Percentiles rank a stretch among this genome's conserved stretches.
phyloP scores from a whole-genome alignment of 2,888 invertebrate genomes.

The Microplitis deprimator region DNA sequence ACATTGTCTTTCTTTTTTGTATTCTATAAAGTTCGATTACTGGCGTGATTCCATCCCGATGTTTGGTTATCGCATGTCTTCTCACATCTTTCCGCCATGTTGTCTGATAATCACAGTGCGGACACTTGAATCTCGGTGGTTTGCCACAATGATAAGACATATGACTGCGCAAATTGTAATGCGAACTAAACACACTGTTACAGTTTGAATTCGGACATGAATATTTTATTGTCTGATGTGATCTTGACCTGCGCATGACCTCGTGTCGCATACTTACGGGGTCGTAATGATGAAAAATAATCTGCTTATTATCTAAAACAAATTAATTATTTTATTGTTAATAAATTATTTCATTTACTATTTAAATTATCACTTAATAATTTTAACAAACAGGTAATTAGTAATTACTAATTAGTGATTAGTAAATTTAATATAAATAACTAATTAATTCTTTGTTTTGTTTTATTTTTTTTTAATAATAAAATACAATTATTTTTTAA shows the following conservation, averaged over 20 bases:
- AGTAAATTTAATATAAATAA: no score
- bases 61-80: constrained; percentile 63
- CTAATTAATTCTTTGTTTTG: no score
- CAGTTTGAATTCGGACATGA: constrained; percentile 49
- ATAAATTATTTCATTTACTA: no score
- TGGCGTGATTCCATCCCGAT: constrained; percentile 59
- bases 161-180: constrained; percentile 65
- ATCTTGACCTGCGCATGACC: constrained; percentile 18
- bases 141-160: constrained; percentile 67
- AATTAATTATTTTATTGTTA: no score
- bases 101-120: constrained; percentile 65
- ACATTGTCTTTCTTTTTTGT: background rate
- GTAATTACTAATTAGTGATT: no score
- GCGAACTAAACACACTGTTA: constrained; percentile 63
- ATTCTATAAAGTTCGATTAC: constrained; percentile 59
- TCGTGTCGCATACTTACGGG: background rate
- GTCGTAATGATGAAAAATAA: no score
- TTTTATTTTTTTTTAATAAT: no score
- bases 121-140: constrained; percentile 66
- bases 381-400: no score
- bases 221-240: background rate
- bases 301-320: no score
- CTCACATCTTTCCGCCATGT: constrained; percentile 66
- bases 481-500: background rate
- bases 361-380: no score